phyloP scores from a whole-genome alignment of 2,888 invertebrate species.

The Lucinisca nassula region DNA sequence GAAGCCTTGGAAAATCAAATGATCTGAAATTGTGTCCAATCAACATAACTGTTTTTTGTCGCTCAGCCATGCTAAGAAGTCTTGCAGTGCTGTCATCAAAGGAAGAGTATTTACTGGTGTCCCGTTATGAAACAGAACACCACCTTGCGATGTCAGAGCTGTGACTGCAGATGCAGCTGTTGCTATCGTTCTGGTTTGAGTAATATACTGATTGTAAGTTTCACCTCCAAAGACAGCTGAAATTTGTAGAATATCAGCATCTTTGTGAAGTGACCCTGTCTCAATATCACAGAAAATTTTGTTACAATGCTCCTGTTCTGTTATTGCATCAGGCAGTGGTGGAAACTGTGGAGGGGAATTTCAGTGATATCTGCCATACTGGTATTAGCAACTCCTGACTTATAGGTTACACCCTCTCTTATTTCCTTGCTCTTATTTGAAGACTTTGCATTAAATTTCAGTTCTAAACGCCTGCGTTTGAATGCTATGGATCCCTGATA shows the following conservation, averaged over 20 bases:
- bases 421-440: conserved; percentile 21
- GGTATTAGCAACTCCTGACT: conserved; percentile 26
- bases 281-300: conserved; percentile 49
- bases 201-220: conserved; percentile 33
- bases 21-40: conserved; percentile 39
- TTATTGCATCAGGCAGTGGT: not conserved
- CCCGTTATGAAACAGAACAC: conserved; percentile 27
- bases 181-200: conserved; percentile 35
- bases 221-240: conserved; percentile 28
- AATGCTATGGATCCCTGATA: conserved; percentile 29
- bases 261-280: conserved; percentile 33
- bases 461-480: conserved; percentile 28
- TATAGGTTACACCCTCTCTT: conserved; percentile 36
- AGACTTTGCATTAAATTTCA: conserved; percentile 19
- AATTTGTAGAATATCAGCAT: conserved; percentile 46
- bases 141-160: conserved; percentile 31
- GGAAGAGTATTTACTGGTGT: conserved; percentile 20
- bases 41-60: not conserved
- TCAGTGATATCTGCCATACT: not conserved
- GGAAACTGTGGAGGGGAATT: not conserved
- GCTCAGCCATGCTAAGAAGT: conserved; percentile 10
- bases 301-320: not conserved
- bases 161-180: conserved; percentile 22
- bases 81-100: not conserved
- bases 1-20: conserved; percentile 47